Percentiles rank a stretch among this genome's conserved stretches.
These are phyloP conservation scores for Papilio polyxenes DNA, from an alignment of 1,140 invertebrate species.

Conservation along the genomic window DNA sequence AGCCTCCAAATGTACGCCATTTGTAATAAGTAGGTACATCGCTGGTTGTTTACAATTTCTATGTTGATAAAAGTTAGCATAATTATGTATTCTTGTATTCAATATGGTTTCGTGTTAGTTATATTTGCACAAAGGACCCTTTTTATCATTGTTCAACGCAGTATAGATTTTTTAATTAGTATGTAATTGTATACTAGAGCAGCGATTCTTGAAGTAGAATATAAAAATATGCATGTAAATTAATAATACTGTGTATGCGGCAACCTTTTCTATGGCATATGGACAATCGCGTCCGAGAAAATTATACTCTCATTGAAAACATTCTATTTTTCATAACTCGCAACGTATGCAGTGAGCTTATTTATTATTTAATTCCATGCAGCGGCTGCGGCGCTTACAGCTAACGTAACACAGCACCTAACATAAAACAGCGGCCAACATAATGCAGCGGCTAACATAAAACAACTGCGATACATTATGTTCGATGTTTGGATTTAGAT, in stretches of 20 bases:
- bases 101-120: too few relatives aligned
- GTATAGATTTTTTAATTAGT: too few relatives aligned
- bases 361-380: conserved; percentile 17
- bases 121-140: too few relatives aligned
- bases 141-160: too few relatives aligned
- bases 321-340: neutral
- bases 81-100: neutral
- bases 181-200: too few relatives aligned
- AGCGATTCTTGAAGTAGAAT: too few relatives aligned
- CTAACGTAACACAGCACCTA: neutral
- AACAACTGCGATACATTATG: neutral
- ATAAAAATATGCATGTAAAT: neutral
- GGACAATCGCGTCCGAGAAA: neutral
- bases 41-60: neutral
- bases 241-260: neutral
- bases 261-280: neutral
- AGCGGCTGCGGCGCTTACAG: conserved; percentile 3
- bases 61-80: neutral
- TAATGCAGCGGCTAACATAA: neutral
- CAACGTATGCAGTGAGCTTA: neutral
- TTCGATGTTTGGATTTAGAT: neutral
- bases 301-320: neutral
- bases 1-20: neutral
- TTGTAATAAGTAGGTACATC: neutral
- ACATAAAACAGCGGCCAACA: neutral